Percentiles rank a stretch among this genome's conserved stretches.
These are phyloP conservation scores for Remorina albescens DNA, from an alignment of 2,797 vertebrate genomes.

Conservation along the genomic window DNA sequence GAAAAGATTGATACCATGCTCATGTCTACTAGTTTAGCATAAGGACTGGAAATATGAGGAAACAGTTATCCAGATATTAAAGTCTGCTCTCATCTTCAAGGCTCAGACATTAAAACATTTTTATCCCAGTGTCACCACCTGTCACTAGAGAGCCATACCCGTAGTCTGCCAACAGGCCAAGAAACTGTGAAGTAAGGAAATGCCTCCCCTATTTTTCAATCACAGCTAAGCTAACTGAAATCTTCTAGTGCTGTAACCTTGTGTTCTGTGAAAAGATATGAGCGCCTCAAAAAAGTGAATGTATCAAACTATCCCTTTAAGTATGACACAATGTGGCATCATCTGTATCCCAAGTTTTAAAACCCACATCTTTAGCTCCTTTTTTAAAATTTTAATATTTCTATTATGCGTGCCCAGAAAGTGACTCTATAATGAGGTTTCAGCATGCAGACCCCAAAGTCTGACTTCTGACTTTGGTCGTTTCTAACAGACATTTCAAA, in stretches of 20 bases:
- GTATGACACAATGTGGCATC: not conserved
- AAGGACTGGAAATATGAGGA: too few species aligned
- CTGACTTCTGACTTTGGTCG: constrained; percentile 52
- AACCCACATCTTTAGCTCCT: not conserved
- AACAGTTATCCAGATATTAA: not conserved
- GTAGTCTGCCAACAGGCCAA: not conserved
- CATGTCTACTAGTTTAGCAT: not conserved
- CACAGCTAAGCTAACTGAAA: constrained; percentile 1
- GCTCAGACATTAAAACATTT: not conserved
- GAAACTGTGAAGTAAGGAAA: too few species aligned
- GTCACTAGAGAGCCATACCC: too few species aligned
- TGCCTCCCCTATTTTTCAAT: not conserved
- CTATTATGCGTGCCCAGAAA: constrained; percentile 31
- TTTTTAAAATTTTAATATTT: constrained; percentile 19
- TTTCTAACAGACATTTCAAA: constrained; percentile 60
- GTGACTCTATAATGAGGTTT: constrained; percentile 54
- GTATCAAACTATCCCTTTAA: not conserved
- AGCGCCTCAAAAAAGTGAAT: not conserved
- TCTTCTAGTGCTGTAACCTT: not conserved
- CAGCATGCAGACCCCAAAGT: constrained; percentile 49
- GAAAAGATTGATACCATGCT: not conserved
- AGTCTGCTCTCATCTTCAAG: not conserved
- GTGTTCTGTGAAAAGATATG: not conserved
- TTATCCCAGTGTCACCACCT: not conserved
- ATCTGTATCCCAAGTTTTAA: not conserved